Evolutionary conservation across 2,888 invertebrate species (phyloP).

Genomic region (Epinotia brunnichana): DNA sequence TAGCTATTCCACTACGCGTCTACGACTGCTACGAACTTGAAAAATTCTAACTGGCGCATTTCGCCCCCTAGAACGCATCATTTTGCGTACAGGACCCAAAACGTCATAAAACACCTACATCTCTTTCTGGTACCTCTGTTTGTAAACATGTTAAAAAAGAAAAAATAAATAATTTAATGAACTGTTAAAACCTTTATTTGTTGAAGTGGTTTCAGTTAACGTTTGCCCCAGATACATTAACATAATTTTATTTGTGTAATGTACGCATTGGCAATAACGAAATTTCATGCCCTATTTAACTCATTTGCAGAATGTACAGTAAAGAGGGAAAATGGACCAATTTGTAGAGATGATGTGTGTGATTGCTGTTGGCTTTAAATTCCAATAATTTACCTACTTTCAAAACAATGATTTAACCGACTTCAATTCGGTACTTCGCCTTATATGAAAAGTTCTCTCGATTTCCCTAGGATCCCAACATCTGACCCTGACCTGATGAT

Average conservation of each 20-base stretch:
- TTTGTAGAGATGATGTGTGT: no score
- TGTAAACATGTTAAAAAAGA: slow-evolving; percentile 10
- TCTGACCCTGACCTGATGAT: no score
- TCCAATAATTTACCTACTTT: no score
- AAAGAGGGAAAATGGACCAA: background rate
- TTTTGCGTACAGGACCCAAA: background rate
- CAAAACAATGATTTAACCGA: no score
- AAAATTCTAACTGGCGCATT: slow-evolving; percentile 1
- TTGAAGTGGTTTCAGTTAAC: slow-evolving; percentile 12
- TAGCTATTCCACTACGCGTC: slow-evolving; percentile 16
- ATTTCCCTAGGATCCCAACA: no score
- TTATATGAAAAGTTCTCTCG: no score
- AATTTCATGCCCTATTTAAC: background rate
- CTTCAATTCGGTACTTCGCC: no score
- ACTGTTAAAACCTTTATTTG: slow-evolving; percentile 18
- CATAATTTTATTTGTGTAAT: background rate
- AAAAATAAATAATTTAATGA: slow-evolving; percentile 10
- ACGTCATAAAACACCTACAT: background rate
- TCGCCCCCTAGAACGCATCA: background rate
- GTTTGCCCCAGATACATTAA: slow-evolving; percentile 6
- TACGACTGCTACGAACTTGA: background rate
- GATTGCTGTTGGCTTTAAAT: no score
- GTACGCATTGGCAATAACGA: background rate
- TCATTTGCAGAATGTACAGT: background rate
- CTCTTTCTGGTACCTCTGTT: background rate